These are phyloP conservation scores for Megastigmus dorsalis DNA, from an alignment of 2,888 invertebrate species.

Conservation along the genomic window DNA sequence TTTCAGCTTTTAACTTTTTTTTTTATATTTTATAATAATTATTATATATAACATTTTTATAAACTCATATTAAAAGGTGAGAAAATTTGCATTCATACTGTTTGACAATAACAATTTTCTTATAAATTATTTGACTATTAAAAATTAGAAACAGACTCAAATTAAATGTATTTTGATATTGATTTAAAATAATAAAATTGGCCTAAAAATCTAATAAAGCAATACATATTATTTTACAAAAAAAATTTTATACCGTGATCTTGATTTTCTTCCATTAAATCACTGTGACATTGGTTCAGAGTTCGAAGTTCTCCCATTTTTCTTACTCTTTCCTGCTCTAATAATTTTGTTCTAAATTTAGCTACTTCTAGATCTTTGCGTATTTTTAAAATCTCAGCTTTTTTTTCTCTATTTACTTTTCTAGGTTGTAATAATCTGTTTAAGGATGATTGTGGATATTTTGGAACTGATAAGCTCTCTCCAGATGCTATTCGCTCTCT, in stretches of 20 bases:
- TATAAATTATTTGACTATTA: too few species aligned
- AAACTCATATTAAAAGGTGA: too few species aligned
- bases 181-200: slow-evolving; percentile 44
- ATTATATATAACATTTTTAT: too few species aligned
- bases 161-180: slow-evolving; percentile 1
- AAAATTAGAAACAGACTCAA: too few species aligned
- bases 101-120: too few species aligned
- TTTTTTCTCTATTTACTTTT: slow-evolving; percentile 80
- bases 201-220: too few species aligned
- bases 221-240: too few species aligned
- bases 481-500: slow-evolving; percentile 75
- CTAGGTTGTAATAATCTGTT: slow-evolving; percentile 69
- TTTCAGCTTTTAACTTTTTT: too few species aligned
- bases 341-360: slow-evolving; percentile 81
- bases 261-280: slow-evolving; percentile 82
- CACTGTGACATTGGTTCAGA: slow-evolving; percentile 80
- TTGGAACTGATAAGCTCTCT: slow-evolving; percentile 67
- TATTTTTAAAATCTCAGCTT: slow-evolving; percentile 79
- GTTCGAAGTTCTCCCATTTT: slow-evolving; percentile 79
- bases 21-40: too few species aligned
- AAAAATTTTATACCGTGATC: slow-evolving; percentile 79
- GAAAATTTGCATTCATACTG: too few species aligned
- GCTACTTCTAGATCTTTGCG: slow-evolving; percentile 83
- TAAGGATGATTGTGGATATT: slow-evolving; percentile 68
- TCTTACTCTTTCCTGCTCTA: slow-evolving; percentile 82